phyloP scores from a whole-genome alignment of 1,140 invertebrate genomes.

The Zaprionus davidi region DNA sequence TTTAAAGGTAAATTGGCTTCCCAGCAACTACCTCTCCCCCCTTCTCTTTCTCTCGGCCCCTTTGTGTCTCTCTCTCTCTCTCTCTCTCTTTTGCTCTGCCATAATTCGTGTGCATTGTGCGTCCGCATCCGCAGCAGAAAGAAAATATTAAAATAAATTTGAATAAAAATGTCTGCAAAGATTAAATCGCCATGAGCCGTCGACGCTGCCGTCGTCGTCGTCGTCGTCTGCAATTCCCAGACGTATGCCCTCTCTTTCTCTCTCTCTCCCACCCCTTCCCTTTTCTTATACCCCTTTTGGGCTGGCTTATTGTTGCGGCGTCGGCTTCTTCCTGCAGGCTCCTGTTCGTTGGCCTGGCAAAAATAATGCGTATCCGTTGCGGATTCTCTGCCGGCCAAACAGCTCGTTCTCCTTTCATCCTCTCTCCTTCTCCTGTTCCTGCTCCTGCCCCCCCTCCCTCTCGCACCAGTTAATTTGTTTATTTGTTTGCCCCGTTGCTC shows the following conservation, averaged over 20 bases:
- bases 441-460: too few relatives aligned
- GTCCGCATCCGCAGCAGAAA: constrained; percentile 49
- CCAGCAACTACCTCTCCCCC: background rate
- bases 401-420: background rate
- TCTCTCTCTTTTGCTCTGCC: constrained; percentile 13
- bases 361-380: constrained; percentile 77
- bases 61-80: background rate
- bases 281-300: background rate
- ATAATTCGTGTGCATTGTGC: constrained; percentile 59
- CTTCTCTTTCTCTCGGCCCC: background rate
- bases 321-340: constrained; percentile 30
- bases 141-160: constrained; percentile 78
- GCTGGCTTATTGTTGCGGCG: constrained; percentile 64
- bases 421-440: too few relatives aligned
- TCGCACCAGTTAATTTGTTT: constrained; percentile 68
- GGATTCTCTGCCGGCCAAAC: constrained; percentile 50
- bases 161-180: constrained; percentile 81
- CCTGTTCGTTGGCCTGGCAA: constrained; percentile 61
- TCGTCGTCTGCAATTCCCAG: constrained; percentile 75
- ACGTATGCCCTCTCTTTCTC: constrained; percentile 39
- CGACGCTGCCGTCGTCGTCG: constrained; percentile 57
- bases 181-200: constrained; percentile 74
- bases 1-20: constrained; percentile 3
- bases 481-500: constrained; percentile 61
- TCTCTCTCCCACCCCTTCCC: background rate